Evolutionary conservation across 53 echinoderm and acorn worm genomes (phyloP).

Genomic region (Henricia sp.): DNA sequence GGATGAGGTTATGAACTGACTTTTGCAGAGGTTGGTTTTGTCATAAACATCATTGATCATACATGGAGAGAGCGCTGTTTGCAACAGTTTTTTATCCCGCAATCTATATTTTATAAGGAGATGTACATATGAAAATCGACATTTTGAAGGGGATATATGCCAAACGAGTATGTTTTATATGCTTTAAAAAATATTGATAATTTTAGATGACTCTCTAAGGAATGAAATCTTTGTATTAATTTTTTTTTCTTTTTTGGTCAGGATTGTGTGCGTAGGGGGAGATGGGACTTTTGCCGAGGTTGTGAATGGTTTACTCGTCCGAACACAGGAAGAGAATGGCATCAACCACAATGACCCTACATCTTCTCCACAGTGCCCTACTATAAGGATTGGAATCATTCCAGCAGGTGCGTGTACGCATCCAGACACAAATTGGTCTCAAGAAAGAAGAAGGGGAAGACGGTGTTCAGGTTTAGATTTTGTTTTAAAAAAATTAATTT

Average conservation of each 20-base stretch:
- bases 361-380: slow-evolving; percentile 64
- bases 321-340: slow-evolving; percentile 77
- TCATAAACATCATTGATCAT: no score
- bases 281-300: slow-evolving; percentile 94
- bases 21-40: no score
- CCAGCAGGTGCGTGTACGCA: slow-evolving; percentile 99
- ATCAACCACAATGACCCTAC: slow-evolving; percentile 77
- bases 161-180: not conserved
- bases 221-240: not conserved
- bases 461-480: no score
- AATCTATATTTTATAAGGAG: not conserved
- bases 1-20: no score
- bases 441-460: no score
- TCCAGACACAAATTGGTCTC: no score
- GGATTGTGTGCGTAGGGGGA: slow-evolving; percentile 92
- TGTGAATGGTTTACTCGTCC: slow-evolving; percentile 81
- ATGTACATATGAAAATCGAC: not conserved
- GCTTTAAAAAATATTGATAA: not conserved
- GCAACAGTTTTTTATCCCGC: not conserved
- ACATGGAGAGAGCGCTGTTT: no score
- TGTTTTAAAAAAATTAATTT: no score
- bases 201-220: not conserved
- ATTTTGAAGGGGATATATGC: not conserved
- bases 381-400: slow-evolving; percentile 84
- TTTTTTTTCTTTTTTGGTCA: slow-evolving; percentile 55